Conservation (phyloP, 2,113 vertebrate genomes). For the Gadus macrocephalus region DNA sequence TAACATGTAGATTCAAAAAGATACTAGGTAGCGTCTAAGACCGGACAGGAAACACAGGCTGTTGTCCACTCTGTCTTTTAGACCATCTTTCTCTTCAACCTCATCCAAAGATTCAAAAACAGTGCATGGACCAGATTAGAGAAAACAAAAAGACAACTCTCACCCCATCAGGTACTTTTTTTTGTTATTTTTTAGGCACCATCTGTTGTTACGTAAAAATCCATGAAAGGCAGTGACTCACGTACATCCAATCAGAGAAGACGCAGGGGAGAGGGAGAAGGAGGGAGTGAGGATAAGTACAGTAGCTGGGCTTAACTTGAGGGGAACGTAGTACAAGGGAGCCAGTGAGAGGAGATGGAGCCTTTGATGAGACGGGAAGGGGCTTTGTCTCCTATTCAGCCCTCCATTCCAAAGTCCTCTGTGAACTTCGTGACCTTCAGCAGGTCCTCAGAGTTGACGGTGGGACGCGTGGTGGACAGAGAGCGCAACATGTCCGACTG, state of each 20-base stretch:
- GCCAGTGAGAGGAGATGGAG: slow-evolving; percentile 1
- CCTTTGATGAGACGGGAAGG: slow-evolving; percentile 11
- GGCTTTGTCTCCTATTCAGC: slow-evolving; percentile 63
- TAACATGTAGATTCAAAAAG: no score
- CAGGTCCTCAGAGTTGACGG: slow-evolving; percentile 90
- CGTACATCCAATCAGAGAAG: background rate
- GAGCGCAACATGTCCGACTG: slow-evolving; percentile 97
- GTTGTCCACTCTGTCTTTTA: no score
- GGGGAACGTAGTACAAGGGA: no score
- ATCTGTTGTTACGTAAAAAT: background rate
- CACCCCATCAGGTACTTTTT: no score
- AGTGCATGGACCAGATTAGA: no score
- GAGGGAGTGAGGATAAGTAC: slow-evolving; percentile 6
- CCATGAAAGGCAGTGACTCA: slow-evolving; percentile 2
- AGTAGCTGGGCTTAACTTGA: background rate
- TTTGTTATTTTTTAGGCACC: no score
- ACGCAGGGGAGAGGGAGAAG: background rate
- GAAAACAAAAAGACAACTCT: no score
- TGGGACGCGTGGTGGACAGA: slow-evolving; percentile 90
- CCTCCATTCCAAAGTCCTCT: slow-evolving; percentile 97
- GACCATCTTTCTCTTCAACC: no score
- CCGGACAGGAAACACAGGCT: no score
- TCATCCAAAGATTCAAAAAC: no score
- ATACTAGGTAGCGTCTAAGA: no score
- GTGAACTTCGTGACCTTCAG: slow-evolving; percentile 97